A percentile compares a stretch with the other conserved stretches of the same genome.
Evolutionary conservation across 1,140 invertebrate species (phyloP).

Genomic region (Neodiprion fabricii): DNA sequence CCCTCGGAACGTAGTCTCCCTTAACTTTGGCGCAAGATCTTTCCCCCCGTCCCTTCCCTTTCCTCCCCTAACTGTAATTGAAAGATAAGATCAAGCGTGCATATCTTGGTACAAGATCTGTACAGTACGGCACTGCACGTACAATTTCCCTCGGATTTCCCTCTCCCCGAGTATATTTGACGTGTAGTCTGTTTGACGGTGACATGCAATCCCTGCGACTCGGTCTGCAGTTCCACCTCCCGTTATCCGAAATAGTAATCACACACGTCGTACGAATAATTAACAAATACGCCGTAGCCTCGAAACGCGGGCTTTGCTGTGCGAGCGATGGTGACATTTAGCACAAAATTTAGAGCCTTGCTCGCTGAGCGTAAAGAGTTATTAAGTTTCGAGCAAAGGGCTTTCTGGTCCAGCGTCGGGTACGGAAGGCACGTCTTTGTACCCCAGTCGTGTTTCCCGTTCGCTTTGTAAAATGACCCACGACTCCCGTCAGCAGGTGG

Average conservation of each 20-base stretch:
- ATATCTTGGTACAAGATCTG: too few species aligned
- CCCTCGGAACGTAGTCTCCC: not conserved
- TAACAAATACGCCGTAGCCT: not conserved
- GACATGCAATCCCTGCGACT: constrained; percentile 1
- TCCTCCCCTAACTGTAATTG: not conserved
- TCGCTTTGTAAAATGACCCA: not conserved
- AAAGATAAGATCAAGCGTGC: constrained; percentile 3
- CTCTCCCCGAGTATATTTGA: not conserved
- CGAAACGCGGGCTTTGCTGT: not conserved
- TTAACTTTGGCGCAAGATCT: not conserved
- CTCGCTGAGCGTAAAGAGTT: not conserved
- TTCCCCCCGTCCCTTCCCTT: not conserved
- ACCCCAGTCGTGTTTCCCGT: not conserved
- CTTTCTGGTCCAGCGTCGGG: not conserved
- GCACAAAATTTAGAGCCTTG: not conserved
- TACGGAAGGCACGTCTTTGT: not conserved
- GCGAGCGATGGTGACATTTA: not conserved
- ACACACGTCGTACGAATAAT: not conserved
- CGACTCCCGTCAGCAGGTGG: too few species aligned
- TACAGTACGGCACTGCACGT: not conserved
- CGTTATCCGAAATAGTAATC: not conserved
- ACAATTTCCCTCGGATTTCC: not conserved
- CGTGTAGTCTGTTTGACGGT: not conserved
- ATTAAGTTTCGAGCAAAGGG: not conserved
- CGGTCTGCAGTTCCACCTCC: not conserved